These are phyloP conservation scores for Bombus picipes DNA, from an alignment of 1,140 invertebrate genomes.

Conservation along the genomic window DNA sequence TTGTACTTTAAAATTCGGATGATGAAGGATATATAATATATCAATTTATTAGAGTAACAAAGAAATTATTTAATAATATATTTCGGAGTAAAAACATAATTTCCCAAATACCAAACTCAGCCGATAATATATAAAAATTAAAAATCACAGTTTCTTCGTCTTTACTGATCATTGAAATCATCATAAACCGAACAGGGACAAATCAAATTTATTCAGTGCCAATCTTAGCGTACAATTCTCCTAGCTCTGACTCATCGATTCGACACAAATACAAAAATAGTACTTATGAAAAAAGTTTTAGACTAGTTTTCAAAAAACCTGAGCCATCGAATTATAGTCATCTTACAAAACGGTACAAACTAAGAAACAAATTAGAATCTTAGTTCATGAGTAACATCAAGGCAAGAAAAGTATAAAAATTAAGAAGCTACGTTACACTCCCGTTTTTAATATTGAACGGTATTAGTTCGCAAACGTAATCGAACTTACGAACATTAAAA, in stretches of 20 bases:
- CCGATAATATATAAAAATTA: slow-evolving; percentile 13
- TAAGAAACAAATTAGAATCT: slow-evolving; percentile 13
- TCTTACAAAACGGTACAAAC: neutral
- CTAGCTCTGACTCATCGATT: neutral
- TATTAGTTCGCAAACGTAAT: slow-evolving; percentile 18
- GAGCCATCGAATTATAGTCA: slow-evolving; percentile 11
- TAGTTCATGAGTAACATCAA: neutral
- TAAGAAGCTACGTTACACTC: slow-evolving; percentile 14
- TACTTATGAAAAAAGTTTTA: slow-evolving; percentile 15
- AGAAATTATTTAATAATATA: neutral
- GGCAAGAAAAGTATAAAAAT: slow-evolving; percentile 33
- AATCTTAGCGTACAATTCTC: neutral
- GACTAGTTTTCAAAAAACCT: slow-evolving; percentile 36
- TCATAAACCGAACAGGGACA: neutral
- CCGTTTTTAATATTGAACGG: too few relatives aligned
- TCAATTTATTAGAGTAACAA: neutral
- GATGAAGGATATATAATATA: neutral
- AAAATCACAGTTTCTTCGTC: slow-evolving; percentile 35
- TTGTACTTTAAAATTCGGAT: slow-evolving; percentile 27
- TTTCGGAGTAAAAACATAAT: neutral
- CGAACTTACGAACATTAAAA: slow-evolving; percentile 36
- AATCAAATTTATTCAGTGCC: neutral
- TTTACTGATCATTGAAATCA: neutral
- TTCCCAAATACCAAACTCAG: neutral
- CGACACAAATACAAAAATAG: neutral